Percentiles rank a stretch among this genome's conserved stretches.
These are phyloP conservation scores for Deroptyus accipitrinus DNA, from an alignment of 2,113 vertebrate genomes.

Conservation along the genomic window DNA sequence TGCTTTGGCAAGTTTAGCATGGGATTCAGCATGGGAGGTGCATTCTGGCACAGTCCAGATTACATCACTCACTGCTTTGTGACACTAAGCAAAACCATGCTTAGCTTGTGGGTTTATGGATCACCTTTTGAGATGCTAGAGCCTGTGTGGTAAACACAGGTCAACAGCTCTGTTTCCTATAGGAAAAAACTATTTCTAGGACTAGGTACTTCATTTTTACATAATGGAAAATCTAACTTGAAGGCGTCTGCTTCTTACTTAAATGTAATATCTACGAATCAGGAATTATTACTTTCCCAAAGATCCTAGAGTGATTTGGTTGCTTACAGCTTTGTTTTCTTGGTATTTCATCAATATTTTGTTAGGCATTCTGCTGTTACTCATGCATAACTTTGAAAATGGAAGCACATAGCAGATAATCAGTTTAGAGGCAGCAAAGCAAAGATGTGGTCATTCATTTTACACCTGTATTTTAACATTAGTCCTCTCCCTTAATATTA, in stretches of 20 bases:
- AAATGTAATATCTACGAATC: not conserved
- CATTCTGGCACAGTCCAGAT: not conserved
- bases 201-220: not conserved
- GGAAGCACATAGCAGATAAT: not conserved
- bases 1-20: not conserved
- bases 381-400: not conserved
- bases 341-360: slow-evolving; percentile 21
- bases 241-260: not conserved
- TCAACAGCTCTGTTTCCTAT: not conserved
- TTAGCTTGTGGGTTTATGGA: not conserved
- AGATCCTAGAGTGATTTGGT: not conserved
- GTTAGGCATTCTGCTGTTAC: not conserved
- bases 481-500: not conserved
- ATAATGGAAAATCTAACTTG: not conserved
- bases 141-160: not conserved
- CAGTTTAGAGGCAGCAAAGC: not conserved
- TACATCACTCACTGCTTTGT: not conserved
- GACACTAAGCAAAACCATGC: not conserved
- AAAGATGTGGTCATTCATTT: not conserved
- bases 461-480: not conserved
- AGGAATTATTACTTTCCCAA: not conserved
- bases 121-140: not conserved
- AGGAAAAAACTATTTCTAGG: not conserved
- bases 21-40: not conserved
- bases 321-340: not conserved